phyloP scores from a whole-genome alignment of 2,888 invertebrate species.

The Cloeon dipterum region DNA sequence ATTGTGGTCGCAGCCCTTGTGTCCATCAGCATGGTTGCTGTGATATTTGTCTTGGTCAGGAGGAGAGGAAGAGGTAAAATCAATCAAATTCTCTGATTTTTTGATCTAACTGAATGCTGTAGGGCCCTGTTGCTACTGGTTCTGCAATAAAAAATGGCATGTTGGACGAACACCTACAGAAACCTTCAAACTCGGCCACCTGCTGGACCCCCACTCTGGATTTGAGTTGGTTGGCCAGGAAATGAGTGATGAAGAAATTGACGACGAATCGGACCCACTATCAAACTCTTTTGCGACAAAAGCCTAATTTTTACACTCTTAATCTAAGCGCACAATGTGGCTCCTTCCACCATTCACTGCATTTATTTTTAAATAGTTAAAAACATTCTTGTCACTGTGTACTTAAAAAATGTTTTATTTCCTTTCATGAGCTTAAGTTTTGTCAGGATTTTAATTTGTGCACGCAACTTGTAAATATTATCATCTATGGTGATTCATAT shows the following conservation, averaged over 20 bases:
- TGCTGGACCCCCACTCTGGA: constrained; percentile 29
- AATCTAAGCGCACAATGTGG: no score
- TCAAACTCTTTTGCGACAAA: no score
- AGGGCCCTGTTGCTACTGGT: not conserved
- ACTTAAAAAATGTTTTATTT: no score
- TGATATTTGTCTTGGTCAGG: not conserved
- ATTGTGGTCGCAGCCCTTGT: not conserved
- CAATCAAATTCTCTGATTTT: not conserved
- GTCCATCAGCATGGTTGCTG: not conserved
- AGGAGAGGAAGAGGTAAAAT: not conserved
- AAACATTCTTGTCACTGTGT: no score
- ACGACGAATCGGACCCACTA: no score
- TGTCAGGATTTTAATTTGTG: no score
- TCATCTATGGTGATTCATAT: no score
- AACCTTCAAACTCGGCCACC: constrained; percentile 37
- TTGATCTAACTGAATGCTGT: not conserved
- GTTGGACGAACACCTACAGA: constrained; percentile 9
- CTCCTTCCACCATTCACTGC: no score
- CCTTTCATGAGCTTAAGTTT: no score
- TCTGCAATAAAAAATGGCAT: not conserved
- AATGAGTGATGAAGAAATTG: constrained; percentile 26
- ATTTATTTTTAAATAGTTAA: no score
- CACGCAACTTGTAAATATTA: no score
- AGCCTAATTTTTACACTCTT: no score
- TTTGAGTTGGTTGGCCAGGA: constrained; percentile 42